These are phyloP conservation scores for Hymenopus coronatus DNA, from an alignment of 2,888 invertebrate genomes.

Conservation along the genomic window DNA sequence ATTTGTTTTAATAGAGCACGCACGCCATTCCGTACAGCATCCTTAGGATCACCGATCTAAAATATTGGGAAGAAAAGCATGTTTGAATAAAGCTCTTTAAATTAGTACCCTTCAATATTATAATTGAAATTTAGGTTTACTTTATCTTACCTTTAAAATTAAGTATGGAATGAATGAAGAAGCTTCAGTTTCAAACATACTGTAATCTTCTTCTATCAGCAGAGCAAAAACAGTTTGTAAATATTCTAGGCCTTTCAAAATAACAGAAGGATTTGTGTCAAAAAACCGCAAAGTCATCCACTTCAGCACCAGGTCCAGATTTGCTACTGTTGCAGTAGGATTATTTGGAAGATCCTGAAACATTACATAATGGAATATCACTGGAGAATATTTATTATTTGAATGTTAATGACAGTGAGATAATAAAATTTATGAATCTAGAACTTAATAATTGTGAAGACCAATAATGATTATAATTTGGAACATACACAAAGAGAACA, in stretches of 20 bases:
- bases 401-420: too few species aligned
- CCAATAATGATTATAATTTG: too few species aligned
- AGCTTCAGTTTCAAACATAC: constrained; percentile 87
- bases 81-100: not conserved
- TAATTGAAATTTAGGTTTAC: not conserved
- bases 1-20: constrained; percentile 81
- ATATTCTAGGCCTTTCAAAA: constrained; percentile 93
- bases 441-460: too few species aligned
- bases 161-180: constrained; percentile 93
- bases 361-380: not conserved
- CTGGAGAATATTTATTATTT: too few species aligned
- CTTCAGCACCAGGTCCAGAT: constrained; percentile 91
- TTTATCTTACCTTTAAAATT: constrained; percentile 71
- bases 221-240: constrained; percentile 77
- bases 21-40: constrained; percentile 87
- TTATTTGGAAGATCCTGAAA: constrained; percentile 70
- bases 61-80: not conserved
- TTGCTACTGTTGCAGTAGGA: constrained; percentile 76
- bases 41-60: constrained; percentile 93
- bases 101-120: too few species aligned
- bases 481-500: too few species aligned
- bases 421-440: too few species aligned
- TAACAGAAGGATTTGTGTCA: constrained; percentile 96
- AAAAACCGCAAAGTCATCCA: constrained; percentile 97
- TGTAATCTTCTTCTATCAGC: constrained; percentile 77